Base-by-base conservation (phyloP, 2,113 vertebrate genomes). In the Anser cygnoides region DNA sequence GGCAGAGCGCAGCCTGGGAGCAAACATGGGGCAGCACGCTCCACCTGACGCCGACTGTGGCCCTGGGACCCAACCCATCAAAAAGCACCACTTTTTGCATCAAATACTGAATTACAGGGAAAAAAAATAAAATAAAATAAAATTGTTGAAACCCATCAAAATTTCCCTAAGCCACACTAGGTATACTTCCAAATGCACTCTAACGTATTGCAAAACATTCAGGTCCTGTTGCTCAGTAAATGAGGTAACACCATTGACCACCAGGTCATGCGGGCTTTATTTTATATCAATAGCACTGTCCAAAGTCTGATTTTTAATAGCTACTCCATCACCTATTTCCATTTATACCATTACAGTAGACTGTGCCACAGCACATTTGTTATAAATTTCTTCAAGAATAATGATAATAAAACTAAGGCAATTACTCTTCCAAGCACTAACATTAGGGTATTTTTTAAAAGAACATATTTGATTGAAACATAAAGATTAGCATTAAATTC, bases 401-500 rank as follows among this genome's bases (percentile, higher is more conserved):
- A 57, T 23, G 68, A 58, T 71, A 93, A 65, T 61, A 94, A 88
- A 93, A 4, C 6, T 5, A 88, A 78, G 76, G 66, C 43, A 95
- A 84, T 84, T 41, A 61, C 21, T 91, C n/a, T 59, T 79, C 29
- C 28, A 39, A 74, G 43, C 39, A 87, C 13, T 49, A 75, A 37
- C 3, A 8, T 4, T 62, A 49, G 49, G 22, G 7, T 87, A 71
- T 43, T 71, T 93, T 88, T 88, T 70, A 46, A 91, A 79, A 77
- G 43, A 87, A 85, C 4, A 59, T n/a, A 61, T 87, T 81, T 95
- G 90, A 96, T n/a, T 90, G 92, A 95, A 90, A 96, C 79, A 58
- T 86, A 83, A 90, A 91, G 87, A 94, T 86, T 77, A 92, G 25
- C 41, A 93, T 89, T 72, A 90, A 94, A 95, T 92, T 90, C 57